Evolutionary conservation across 2,888 invertebrate species (phyloP), one percentile per base, ranked within the genome.

Genomic region (Heliconius aoede): DNA sequence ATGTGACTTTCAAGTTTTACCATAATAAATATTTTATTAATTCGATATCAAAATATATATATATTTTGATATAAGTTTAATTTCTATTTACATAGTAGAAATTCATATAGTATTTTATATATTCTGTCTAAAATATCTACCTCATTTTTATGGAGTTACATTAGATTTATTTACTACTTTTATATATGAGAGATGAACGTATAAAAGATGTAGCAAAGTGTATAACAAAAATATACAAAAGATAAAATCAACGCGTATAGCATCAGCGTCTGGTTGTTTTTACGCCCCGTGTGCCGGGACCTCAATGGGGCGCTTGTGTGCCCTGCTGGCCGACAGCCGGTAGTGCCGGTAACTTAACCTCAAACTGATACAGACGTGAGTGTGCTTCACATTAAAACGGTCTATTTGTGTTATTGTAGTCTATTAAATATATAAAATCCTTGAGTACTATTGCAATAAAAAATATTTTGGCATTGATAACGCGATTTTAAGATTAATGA

Each of bases 331-430:
- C 89, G 89, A 89, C 91, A 87, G 89, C 91, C 91, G 91, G 92
- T 89, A 90, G 87, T 89, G 92, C 89, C 90, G 90, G 92, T 92
- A 91, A 93, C 91, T 92, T 94, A 94, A 94, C 94, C 94, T 94
- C 92, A 94, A 94, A 94, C 90, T 89, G 91, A 91, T 91, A 91
- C 92, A 91, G 92, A 90, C 92, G 93, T 91, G 91, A 92, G 89
- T 89, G 90, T 90, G 92, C 90, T 89, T 90, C 90, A 88, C 88
- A 89, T 90, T 90, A 90, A 89, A 87, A 89, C 89, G 87, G 87
- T 88, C 87, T 86, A 86, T 87, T 88, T 88, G 84, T 85, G 86
- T 87, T 85, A 46, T 46, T 46, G 72, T 64, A 75, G 58, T 40
- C 60, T 58, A 72, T 60, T 21, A 72, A 60, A 72, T n/a, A 32